Base-by-base conservation (phyloP, 2,113 vertebrate species). In the Sorex araneus region DNA sequence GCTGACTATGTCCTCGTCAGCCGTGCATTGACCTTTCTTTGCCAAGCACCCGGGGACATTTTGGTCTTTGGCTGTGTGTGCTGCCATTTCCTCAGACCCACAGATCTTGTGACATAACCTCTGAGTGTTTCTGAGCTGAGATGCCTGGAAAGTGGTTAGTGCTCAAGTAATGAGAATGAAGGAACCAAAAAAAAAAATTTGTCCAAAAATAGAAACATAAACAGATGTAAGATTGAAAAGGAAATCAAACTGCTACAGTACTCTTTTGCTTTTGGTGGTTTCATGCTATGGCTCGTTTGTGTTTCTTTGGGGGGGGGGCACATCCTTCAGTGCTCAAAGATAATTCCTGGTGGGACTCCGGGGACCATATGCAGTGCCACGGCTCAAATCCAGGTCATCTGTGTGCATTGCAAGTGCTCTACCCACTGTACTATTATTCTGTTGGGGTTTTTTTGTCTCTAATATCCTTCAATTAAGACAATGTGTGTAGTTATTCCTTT, bases 71-170 rank as follows among this genome's bases (percentile, higher is more conserved):
- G 90, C 71, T 11, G 6, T 34, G 15, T 79, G 87, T 15, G 19
- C 54, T 23, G 40, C 79, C 13, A 9, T 92, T 94, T 91, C 84
- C 43, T 94, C 85, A 73, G 92, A 36, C 36, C n/a, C 79, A 40
- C 36, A 40, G 79, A 66, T 77, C 85, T 80, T 75, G 25, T 50
- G 89, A 94, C 86, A 95, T 13, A 15, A 8, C 67, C 67, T 66
- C 47, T 36, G 89, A 63, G 89, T 93, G 89, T 92, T 25, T 30
- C 47, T 94, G 86, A 97, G 80, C 83, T 67, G 69, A 87, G 67
- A 91, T 28, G 86, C 71, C 94, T 92, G 91, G 90, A 91, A 84
- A 95, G 71, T 9, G 54, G 78, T 92, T 57, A 11, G 23, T 45
- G 28, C 84, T 76, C 90, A 73, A 95, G 75, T 28, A 54, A 88